Conservation (phyloP, 2,888 invertebrate genomes). For the Nysson spinosus region DNA sequence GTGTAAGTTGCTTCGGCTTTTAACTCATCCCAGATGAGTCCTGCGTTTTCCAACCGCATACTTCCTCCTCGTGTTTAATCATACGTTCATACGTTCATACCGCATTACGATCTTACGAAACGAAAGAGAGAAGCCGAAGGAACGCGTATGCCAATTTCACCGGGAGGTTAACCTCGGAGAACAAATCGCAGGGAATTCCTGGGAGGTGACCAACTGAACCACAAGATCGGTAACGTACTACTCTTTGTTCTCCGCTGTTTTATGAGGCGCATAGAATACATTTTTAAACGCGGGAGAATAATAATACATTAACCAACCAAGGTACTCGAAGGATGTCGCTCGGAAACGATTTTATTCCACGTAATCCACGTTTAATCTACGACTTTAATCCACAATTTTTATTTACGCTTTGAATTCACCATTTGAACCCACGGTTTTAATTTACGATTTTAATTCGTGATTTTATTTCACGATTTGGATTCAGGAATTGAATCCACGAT, state of each 20-base stretch:
- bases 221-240: background rate
- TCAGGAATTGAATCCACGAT: too few species aligned
- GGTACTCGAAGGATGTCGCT: too few species aligned
- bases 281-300: too few species aligned
- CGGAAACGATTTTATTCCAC: too few species aligned
- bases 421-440: too few species aligned
- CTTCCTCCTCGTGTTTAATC: constrained; percentile 56
- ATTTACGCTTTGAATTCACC: too few species aligned
- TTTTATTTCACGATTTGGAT: too few species aligned
- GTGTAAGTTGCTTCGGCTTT: constrained; percentile 52
- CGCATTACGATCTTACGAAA: constrained; percentile 17
- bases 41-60: constrained; percentile 36
- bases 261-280: too few species aligned
- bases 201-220: background rate
- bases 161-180: background rate
- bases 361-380: too few species aligned
- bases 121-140: background rate
- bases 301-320: too few species aligned
- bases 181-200: background rate
- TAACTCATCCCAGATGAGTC: constrained; percentile 59
- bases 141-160: background rate
- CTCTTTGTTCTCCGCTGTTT: constrained; percentile 1
- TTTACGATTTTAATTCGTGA: too few species aligned
- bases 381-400: too few species aligned
- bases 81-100: constrained; percentile 39